Evolutionary conservation across 92 coral and sea anemone genomes (phyloP).

Genomic region (Parazoanthus atlanticus): DNA sequence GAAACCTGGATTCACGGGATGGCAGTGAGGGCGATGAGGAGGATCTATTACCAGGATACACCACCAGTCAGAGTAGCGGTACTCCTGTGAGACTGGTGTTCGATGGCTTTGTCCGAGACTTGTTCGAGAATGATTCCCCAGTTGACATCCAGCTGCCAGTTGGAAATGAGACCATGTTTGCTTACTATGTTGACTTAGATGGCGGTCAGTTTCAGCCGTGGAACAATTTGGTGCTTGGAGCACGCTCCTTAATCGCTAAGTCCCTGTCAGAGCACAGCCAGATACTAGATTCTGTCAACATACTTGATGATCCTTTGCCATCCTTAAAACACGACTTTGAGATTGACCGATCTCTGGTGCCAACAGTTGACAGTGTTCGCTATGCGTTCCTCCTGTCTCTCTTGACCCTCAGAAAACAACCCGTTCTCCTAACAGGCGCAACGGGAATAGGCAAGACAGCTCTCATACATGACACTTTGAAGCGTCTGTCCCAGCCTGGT

Average conservation of each 20-base stretch:
- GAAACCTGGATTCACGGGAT: conserved; percentile 61
- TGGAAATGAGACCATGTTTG: conserved; percentile 77
- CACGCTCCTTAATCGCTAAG: conserved; percentile 88
- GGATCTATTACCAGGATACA: conserved; percentile 18
- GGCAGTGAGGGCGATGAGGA: conserved; percentile 65
- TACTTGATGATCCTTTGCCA: conserved; percentile 69
- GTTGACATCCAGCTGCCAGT: conserved; percentile 69
- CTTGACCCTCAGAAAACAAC: conserved; percentile 75
- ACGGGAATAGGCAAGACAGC: conserved; percentile 89
- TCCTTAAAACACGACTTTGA: conserved; percentile 58
- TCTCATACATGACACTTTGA: conserved; percentile 76
- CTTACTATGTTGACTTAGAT: conserved; percentile 88
- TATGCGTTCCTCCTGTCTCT: conserved; percentile 82
- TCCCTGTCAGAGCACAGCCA: conserved; percentile 85
- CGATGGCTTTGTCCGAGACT: conserved; percentile 75
- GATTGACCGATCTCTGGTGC: conserved; percentile 83
- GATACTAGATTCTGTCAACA: conserved; percentile 67
- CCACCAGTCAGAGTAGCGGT: conserved; percentile 1
- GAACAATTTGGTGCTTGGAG: conserved; percentile 82
- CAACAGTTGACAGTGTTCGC: conserved; percentile 90
- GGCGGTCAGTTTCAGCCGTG: conserved; percentile 85
- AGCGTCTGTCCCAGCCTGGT: conserved; percentile 75
- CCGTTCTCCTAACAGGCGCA: conserved; percentile 91
- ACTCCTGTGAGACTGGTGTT: conserved; percentile 61
- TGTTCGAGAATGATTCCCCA: conserved; percentile 64